Evolutionary conservation across 2,113 vertebrate species (phyloP).

Genomic region (Phyllostomus hastatus): DNA sequence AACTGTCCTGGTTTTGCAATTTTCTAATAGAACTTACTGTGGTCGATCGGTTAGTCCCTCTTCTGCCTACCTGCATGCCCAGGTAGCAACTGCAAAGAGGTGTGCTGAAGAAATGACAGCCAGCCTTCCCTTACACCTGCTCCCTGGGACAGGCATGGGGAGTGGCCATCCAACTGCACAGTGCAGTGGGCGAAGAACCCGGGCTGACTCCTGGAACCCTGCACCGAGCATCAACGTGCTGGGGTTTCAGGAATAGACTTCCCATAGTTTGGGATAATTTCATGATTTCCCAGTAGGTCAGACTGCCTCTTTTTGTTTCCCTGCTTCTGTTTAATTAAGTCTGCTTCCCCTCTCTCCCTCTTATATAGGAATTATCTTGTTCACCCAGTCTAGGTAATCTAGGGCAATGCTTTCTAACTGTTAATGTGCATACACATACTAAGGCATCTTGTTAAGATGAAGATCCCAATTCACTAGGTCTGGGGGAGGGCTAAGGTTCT

Average conservation of each 20-base stretch:
- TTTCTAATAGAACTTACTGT: slow-evolving; percentile 4
- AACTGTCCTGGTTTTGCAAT: slow-evolving; percentile 28
- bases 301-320: neutral
- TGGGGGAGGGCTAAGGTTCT: neutral
- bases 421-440: neutral
- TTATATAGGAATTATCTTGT: neutral
- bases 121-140: neutral
- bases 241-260: neutral
- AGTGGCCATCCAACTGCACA: neutral
- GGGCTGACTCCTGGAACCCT: neutral
- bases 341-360: neutral
- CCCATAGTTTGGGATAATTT: neutral
- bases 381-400: neutral
- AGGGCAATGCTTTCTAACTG: too few species aligned
- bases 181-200: accelerated
- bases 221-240: accelerated
- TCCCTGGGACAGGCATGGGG: neutral
- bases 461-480: neutral
- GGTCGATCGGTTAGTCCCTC: neutral
- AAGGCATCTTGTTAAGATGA: neutral
- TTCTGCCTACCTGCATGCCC: neutral
- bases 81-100: neutral
- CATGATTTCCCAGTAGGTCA: neutral
- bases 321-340: neutral
- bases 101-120: neutral